phyloP scores from a whole-genome alignment of 2,888 invertebrate genomes.

The Xanthia icteritia region DNA sequence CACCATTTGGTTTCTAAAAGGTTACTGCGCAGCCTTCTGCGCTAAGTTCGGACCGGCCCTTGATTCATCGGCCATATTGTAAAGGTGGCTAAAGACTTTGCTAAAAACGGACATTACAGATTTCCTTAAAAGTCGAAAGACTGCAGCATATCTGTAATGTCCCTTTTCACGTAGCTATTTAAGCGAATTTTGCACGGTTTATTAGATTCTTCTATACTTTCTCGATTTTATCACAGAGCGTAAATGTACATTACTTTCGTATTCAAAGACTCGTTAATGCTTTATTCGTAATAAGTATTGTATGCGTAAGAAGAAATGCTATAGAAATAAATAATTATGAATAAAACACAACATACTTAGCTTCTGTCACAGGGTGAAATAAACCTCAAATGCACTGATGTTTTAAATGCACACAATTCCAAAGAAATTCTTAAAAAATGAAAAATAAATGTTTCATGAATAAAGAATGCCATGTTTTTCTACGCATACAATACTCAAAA shows the following conservation, averaged over 20 bases:
- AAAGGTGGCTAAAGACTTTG: too few species aligned
- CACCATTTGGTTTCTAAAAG: too few species aligned
- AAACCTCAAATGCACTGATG: slow-evolving; percentile 47
- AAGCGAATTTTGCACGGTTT: slow-evolving; percentile 10
- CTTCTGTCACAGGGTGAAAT: slow-evolving; percentile 21
- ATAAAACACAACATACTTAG: slow-evolving; percentile 57
- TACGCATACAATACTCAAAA: slow-evolving; percentile 55
- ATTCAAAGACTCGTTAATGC: slow-evolving; percentile 10
- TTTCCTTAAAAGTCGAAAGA: too few species aligned
- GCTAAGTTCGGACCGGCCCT: not conserved
- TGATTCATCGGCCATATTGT: not conserved
- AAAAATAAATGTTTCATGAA: not conserved
- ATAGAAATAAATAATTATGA: slow-evolving; percentile 17
- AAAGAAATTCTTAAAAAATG: not conserved
- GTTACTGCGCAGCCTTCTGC: not conserved
- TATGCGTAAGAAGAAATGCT: slow-evolving; percentile 38
- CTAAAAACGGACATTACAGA: too few species aligned
- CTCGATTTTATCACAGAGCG: slow-evolving; percentile 52
- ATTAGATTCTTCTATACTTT: slow-evolving; percentile 45
- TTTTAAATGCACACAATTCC: slow-evolving; percentile 21
- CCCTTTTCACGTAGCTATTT: not conserved
- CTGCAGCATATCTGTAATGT: not conserved
- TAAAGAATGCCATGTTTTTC: slow-evolving; percentile 7
- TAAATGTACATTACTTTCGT: slow-evolving; percentile 53
- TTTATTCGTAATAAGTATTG: slow-evolving; percentile 18